Evolutionary conservation across 2,113 vertebrate species (phyloP).

Genomic region (Vulpes lagopus): DNA sequence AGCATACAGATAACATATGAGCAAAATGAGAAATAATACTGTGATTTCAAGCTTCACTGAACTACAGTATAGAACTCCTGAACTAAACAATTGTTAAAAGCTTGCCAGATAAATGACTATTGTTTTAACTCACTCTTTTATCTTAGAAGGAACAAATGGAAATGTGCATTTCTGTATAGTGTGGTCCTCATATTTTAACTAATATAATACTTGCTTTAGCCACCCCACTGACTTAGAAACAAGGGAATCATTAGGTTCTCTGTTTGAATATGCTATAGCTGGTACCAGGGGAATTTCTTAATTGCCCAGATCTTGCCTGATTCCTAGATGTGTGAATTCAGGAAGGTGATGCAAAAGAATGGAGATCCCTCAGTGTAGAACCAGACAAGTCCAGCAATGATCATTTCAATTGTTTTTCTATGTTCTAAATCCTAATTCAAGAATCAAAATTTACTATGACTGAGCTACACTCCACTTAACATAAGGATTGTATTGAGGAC

Average conservation of each 20-base stretch:
- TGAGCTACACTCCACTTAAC: background rate
- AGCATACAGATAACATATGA: slow-evolving; percentile 80
- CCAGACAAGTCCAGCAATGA: background rate
- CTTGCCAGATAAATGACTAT: slow-evolving; percentile 61
- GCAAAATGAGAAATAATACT: slow-evolving; percentile 83
- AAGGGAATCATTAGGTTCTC: slow-evolving; percentile 82
- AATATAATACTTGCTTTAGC: slow-evolving; percentile 75
- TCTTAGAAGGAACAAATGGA: background rate
- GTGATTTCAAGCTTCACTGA: slow-evolving; percentile 82
- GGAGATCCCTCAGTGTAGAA: background rate
- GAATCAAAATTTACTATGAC: background rate
- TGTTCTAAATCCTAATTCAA: background rate
- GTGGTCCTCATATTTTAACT: background rate
- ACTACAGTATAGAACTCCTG: slow-evolving; percentile 67
- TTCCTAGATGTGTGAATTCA: slow-evolving; percentile 87
- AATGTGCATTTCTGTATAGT: background rate
- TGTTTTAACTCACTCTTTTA: slow-evolving; percentile 53
- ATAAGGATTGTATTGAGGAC: background rate
- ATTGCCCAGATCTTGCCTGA: slow-evolving; percentile 86
- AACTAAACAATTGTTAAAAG: slow-evolving; percentile 78
- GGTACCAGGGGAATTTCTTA: slow-evolving; percentile 76
- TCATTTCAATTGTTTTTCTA: background rate
- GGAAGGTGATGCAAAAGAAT: slow-evolving; percentile 80
- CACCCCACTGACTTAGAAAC: slow-evolving; percentile 86
- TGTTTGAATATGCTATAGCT: slow-evolving; percentile 80